Evolutionary conservation across 2,797 vertebrate genomes (phyloP), one percentile per base, ranked within the genome.

Genomic region (Sarcoramphus papa): DNA sequence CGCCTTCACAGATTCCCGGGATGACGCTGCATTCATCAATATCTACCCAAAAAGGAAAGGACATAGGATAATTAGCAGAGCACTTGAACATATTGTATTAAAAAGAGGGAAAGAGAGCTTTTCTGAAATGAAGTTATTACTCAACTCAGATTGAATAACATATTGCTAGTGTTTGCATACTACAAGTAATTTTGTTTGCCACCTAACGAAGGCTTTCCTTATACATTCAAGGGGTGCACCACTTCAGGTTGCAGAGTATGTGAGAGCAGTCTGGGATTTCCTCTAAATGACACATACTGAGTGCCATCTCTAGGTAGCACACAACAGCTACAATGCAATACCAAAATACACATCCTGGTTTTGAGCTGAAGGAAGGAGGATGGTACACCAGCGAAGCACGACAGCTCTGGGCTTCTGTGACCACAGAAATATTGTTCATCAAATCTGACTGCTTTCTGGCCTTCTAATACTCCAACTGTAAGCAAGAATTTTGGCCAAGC

Each of bases 11-110:
- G 79, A 98, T 90, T 67, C 93, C 97, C 53, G 97, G 90, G 77
- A 97, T 85, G 53, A 94, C 70, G 50, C 93, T 93, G 92, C 98
- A 98, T 90, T 98, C 98, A 53, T 98, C 97, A 92, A 98, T 97
- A 95, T 98, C 98, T 98, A 93, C 13, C 51, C 31, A 88, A 69
- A 94, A 83, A 81, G 10, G 40, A 93, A 86, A 92, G 28, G 25
- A 73, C 19, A 50, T 2, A 23, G 25, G 23, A 56, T 48, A 76
- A 93, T 75, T 54, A 92, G 31, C 20, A 78, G 31, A 33, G 28
- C 8, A 60, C 5, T 67, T 60, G 35, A 22, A 82, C 6, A 31
- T 12, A 15, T 2, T 54, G 30, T 30, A 62, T 51, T 21, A 45
- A 65, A 83, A 69, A 68, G 14, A 50, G 6, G 11, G 8, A 63